Evolutionary conservation across 2,113 vertebrate genomes (phyloP).

Genomic region (Muntiacus reevesi): DNA sequence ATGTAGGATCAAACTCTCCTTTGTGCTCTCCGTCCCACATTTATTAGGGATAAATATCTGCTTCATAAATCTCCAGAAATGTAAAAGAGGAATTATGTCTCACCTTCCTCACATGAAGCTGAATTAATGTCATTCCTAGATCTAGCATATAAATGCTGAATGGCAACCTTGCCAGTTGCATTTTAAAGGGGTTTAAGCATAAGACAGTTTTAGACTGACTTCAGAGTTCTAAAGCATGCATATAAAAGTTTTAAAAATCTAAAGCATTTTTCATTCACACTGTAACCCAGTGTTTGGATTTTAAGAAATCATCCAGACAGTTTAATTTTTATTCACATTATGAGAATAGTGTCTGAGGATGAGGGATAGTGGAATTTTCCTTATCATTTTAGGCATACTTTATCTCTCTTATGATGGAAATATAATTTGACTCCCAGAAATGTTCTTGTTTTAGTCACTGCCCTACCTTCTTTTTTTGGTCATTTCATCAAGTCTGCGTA

Average conservation of each 20-base stretch:
- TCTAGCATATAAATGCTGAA: background rate
- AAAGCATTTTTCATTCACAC: background rate
- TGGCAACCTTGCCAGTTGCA: background rate
- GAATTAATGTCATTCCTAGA: background rate
- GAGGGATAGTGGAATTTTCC: constrained; percentile 14
- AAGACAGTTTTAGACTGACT: background rate
- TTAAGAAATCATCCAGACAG: background rate
- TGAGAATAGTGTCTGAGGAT: background rate
- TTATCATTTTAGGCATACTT: background rate
- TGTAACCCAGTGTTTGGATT: constrained; percentile 3
- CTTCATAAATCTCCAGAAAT: background rate
- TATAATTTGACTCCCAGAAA: background rate
- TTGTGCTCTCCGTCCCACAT: background rate
- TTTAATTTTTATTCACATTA: constrained; percentile 33
- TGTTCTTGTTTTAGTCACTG: constrained; percentile 56
- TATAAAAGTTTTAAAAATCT: background rate
- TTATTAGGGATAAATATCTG: background rate
- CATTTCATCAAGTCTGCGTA: constrained; percentile 14
- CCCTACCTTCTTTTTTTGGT: background rate
- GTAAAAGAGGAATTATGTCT: background rate
- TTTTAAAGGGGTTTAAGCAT: background rate
- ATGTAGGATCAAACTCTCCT: background rate
- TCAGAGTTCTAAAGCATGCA: background rate
- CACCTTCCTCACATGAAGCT: background rate
- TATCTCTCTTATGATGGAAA: constrained; percentile 30